Percentiles rank a stretch among this genome's conserved stretches.
phyloP scores from a whole-genome alignment of 2,888 invertebrate genomes.

The Amblyjoppa proteus region DNA sequence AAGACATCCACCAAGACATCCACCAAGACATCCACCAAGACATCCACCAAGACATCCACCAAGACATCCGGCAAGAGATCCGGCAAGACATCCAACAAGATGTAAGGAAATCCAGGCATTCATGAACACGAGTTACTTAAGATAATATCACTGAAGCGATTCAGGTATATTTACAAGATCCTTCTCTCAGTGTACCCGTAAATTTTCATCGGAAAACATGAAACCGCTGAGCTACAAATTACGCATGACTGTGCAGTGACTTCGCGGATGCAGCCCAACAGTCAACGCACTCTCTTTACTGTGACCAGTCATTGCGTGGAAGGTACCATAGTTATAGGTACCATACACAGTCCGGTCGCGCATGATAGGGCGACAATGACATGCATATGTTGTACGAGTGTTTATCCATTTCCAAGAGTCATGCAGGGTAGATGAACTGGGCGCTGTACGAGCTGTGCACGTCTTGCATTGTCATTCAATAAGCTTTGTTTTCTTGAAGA shows the following conservation, averaged over 20 bases:
- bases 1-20: no score
- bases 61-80: no score
- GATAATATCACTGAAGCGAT: no score
- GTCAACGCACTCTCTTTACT: constrained; percentile 34
- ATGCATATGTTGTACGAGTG: constrained; percentile 11
- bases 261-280: constrained; percentile 16
- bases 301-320: constrained; percentile 1
- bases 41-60: no score
- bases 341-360: not conserved
- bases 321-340: constrained; percentile 4
- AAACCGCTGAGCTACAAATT: constrained; percentile 1
- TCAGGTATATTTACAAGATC: no score
- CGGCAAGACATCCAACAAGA: no score
- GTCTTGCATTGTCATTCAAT: not conserved
- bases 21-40: no score
- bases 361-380: constrained; percentile 7
- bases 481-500: not conserved
- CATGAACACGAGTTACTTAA: no score
- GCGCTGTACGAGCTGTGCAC: not conserved
- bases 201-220: constrained; percentile 6
- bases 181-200: not conserved
- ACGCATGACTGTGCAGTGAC: constrained; percentile 19
- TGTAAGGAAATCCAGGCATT: no score
- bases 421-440: constrained; percentile 2
- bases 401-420: constrained; percentile 4